A percentile compares a stretch with the other conserved stretches of the same genome.
These are phyloP conservation scores for Nasonia oneida DNA, from an alignment of 2,888 invertebrate species.

Conservation along the genomic window DNA sequence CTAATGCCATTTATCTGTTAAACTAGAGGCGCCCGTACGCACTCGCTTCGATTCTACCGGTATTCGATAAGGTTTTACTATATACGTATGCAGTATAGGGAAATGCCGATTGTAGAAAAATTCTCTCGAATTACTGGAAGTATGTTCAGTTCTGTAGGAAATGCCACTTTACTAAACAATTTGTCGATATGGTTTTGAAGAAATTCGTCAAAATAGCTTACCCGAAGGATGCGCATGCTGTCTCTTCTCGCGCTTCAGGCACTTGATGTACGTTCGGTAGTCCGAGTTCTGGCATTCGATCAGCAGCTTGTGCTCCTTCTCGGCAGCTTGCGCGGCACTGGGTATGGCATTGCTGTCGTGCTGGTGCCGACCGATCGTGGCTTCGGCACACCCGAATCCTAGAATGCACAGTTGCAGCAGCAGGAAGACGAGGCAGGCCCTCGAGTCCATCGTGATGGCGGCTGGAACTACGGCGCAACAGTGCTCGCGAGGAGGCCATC, in stretches of 20 bases:
- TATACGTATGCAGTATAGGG: not conserved
- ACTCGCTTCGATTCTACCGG: not conserved
- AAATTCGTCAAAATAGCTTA: not conserved
- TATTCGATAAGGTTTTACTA: not conserved
- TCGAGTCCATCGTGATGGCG: slow-evolving; percentile 31
- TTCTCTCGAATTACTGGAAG: too few relatives aligned
- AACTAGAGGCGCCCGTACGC: not conserved
- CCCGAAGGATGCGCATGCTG: slow-evolving; percentile 61
- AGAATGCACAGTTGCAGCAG: not conserved
- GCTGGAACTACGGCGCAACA: not conserved
- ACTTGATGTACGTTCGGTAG: slow-evolving; percentile 74
- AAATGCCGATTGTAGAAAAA: not conserved
- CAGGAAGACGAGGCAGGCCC: slow-evolving; percentile 24
- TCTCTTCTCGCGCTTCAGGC: slow-evolving; percentile 73
- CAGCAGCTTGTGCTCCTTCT: slow-evolving; percentile 45
- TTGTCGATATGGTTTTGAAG: not conserved
- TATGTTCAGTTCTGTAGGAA: too few relatives aligned
- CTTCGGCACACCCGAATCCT: not conserved
- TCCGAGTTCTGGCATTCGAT: slow-evolving; percentile 68
- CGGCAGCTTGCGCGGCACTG: not conserved
- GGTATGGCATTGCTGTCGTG: slow-evolving; percentile 24
- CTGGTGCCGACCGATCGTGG: not conserved
- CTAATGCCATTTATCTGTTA: slow-evolving; percentile 2
- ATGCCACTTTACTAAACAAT: too few relatives aligned
- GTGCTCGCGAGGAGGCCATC: slow-evolving; percentile 25